phyloP scores from a whole-genome alignment of 1,140 invertebrate genomes.

The Phymorhynchus buccinoides region DNA sequence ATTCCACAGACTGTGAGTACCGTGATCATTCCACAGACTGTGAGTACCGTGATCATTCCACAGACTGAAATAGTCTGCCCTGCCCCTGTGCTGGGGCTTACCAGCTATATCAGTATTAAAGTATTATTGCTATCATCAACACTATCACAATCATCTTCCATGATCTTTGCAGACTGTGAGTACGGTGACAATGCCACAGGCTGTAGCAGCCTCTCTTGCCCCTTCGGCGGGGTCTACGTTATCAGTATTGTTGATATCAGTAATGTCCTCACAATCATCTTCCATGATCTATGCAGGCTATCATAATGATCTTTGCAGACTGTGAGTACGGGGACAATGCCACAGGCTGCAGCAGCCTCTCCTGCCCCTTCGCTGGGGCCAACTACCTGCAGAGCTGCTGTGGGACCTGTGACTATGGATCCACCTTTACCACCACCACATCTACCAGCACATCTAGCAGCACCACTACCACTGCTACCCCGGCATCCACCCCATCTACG shows the following conservation, averaged over 20 bases:
- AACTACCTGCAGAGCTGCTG: constrained; percentile 9
- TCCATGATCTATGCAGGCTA: too few species aligned
- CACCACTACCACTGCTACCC: neutral
- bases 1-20: too few species aligned
- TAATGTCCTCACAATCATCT: too few species aligned
- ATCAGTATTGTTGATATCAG: too few species aligned
- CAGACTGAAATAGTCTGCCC: too few species aligned
- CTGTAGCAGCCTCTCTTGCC: constrained; percentile 42
- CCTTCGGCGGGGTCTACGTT: neutral
- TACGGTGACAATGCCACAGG: constrained; percentile 57
- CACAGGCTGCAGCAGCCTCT: constrained; percentile 49
- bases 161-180: constrained; percentile 55
- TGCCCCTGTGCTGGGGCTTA: too few species aligned
- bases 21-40: too few species aligned
- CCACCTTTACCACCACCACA: constrained; percentile 29
- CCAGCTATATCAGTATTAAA: too few species aligned
- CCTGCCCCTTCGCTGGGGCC: neutral
- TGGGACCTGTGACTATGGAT: constrained; percentile 15
- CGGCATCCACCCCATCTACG: neutral
- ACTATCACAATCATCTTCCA: too few species aligned
- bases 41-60: too few species aligned
- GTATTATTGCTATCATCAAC: too few species aligned
- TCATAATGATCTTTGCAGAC: constrained; percentile 45
- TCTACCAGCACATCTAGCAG: constrained; percentile 1
- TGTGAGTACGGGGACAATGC: constrained; percentile 60